phyloP scores from a whole-genome alignment of 2,113 vertebrate genomes.

The Alligator sinensis region DNA sequence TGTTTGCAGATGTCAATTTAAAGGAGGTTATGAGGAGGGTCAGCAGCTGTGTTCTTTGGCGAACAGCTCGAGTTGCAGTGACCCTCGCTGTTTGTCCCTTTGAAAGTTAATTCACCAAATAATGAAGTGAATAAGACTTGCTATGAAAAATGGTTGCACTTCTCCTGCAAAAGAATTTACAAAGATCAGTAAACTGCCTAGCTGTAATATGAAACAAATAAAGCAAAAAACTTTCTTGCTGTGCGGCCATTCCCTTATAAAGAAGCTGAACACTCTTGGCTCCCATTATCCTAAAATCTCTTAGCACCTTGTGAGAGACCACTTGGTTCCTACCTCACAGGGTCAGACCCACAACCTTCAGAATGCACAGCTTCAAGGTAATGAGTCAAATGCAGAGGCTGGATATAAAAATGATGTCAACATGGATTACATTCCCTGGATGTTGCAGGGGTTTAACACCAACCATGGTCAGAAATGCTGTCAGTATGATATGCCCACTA shows the following conservation, averaged over 20 bases:
- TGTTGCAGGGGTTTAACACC: neutral
- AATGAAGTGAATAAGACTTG: slow-evolving; percentile 28
- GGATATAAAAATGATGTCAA: neutral
- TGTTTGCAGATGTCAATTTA: slow-evolving; percentile 62
- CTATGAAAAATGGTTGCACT: neutral
- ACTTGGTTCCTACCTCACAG: neutral
- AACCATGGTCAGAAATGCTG: neutral
- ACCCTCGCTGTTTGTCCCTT: slow-evolving; percentile 52
- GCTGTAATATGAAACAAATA: slow-evolving; percentile 27
- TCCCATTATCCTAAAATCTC: neutral
- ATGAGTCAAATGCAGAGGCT: neutral
- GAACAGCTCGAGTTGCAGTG: slow-evolving; percentile 1
- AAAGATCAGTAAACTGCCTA: neutral
- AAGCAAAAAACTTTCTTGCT: slow-evolving; percentile 20
- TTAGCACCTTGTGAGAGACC: neutral
- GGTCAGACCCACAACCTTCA: neutral
- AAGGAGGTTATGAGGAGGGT: slow-evolving; percentile 32
- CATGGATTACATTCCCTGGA: neutral
- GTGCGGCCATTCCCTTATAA: neutral
- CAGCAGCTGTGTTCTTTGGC: slow-evolving; percentile 56
- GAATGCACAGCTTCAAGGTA: neutral
- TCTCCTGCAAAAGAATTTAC: slow-evolving; percentile 9
- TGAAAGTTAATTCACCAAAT: slow-evolving; percentile 43
- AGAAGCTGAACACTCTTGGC: neutral
- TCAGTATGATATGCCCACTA: neutral